phyloP scores from a whole-genome alignment of 2,888 invertebrate species.

The Tetragnatha montana region DNA sequence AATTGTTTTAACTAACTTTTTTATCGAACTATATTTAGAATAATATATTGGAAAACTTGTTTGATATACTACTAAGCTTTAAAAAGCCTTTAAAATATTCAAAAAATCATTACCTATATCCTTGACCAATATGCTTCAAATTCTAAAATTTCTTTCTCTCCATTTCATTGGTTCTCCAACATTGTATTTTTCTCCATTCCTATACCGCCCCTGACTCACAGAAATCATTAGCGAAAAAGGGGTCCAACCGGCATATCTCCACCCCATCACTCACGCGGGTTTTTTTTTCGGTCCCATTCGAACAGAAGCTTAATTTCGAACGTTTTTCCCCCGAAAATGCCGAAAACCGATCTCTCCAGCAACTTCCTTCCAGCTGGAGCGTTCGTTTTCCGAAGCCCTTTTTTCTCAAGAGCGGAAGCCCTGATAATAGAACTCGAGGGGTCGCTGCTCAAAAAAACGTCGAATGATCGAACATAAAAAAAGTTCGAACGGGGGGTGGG shows the following conservation, averaged over 20 bases:
- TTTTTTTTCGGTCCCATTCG: background rate
- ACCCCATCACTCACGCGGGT: background rate
- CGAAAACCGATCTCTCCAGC: slow-evolving; percentile 30
- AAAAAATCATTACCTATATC: too few species aligned
- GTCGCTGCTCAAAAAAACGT: background rate
- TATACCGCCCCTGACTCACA: background rate
- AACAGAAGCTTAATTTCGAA: slow-evolving; percentile 29
- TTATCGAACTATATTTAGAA: too few species aligned
- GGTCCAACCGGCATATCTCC: background rate
- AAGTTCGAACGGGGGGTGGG: background rate
- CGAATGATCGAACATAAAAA: slow-evolving; percentile 2
- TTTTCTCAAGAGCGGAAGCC: slow-evolving; percentile 21
- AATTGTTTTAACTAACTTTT: too few species aligned
- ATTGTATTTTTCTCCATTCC: too few species aligned
- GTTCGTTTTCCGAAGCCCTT: slow-evolving; percentile 8
- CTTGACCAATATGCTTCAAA: too few species aligned
- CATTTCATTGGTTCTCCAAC: background rate
- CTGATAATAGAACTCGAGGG: slow-evolving; percentile 17
- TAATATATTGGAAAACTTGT: too few species aligned
- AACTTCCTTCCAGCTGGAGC: slow-evolving; percentile 28
- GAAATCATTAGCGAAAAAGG: background rate
- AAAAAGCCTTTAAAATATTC: too few species aligned
- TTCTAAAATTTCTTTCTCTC: too few species aligned
- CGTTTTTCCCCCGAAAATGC: background rate
- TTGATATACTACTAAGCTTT: too few species aligned